Percentiles rank a stretch among this genome's conserved stretches.
phyloP scores from a whole-genome alignment of 2,113 vertebrate species.

The Tachysurus fulvidraco region DNA sequence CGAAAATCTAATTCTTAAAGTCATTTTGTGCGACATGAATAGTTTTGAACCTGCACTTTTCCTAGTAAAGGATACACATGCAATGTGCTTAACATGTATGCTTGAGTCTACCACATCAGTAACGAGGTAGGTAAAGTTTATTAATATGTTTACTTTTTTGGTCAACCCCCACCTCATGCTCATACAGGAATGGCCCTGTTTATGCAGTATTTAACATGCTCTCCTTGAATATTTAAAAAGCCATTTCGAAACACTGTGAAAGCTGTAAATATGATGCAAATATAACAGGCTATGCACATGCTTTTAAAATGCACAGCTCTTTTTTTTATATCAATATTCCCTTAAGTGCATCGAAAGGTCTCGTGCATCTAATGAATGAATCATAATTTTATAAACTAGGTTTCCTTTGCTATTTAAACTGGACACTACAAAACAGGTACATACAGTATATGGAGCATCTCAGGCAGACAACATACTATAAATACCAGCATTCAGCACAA shows the following conservation, averaged over 20 bases:
- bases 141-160: not conserved
- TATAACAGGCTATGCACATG: not conserved
- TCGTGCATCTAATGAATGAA: not conserved
- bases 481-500: not conserved
- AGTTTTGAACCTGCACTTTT: no score
- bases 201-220: not conserved
- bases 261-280: not conserved
- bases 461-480: not conserved
- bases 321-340: not conserved
- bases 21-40: not conserved
- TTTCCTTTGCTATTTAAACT: not conserved
- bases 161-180: not conserved
- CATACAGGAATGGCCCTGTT: not conserved
- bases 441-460: not conserved
- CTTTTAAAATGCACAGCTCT: not conserved
- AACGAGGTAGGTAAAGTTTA: not conserved
- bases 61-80: no score
- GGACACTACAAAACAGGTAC: not conserved
- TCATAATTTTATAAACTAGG: not conserved
- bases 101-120: not conserved
- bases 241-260: not conserved
- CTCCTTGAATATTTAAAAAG: not conserved
- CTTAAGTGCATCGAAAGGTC: not conserved
- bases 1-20: not conserved
- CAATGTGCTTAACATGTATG: not conserved